Conservation (phyloP, 2,888 invertebrate species). For the Micoletzkya japonica region DNA sequence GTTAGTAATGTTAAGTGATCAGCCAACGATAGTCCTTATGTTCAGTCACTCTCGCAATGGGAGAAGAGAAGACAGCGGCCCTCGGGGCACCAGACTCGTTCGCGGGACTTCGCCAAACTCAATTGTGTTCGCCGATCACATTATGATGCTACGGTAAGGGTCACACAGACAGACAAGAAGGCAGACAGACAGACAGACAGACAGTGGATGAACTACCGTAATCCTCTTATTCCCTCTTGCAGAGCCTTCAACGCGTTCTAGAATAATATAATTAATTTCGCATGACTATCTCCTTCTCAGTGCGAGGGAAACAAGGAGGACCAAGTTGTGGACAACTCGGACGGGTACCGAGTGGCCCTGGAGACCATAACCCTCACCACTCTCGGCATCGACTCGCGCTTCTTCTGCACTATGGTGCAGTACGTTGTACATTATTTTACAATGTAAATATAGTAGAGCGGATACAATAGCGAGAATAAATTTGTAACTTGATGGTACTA, state of each 20-base stretch:
- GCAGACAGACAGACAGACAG: neutral
- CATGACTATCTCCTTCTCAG: no score
- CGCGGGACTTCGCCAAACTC: slow-evolving; percentile 75
- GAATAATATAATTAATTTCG: no score
- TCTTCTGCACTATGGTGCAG: no score
- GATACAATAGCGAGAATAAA: no score
- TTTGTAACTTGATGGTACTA: no score
- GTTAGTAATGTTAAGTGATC: neutral
- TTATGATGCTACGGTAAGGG: slow-evolving; percentile 75
- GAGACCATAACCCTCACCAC: slow-evolving; percentile 63
- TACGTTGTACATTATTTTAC: no score
- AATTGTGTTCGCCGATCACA: slow-evolving; percentile 90
- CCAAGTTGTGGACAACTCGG: slow-evolving; percentile 50
- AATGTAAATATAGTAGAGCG: no score
- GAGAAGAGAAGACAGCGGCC: slow-evolving; percentile 73
- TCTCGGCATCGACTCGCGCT: slow-evolving; percentile 49
- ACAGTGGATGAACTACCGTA: neutral
- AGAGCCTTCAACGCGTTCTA: slow-evolving; percentile 20
- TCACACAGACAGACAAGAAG: no score
- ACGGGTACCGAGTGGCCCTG: slow-evolving; percentile 54
- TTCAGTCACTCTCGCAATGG: slow-evolving; percentile 73
- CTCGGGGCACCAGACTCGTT: slow-evolving; percentile 74
- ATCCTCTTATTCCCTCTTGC: neutral
- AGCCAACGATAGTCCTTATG: slow-evolving; percentile 20
- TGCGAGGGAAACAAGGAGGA: slow-evolving; percentile 57